These are phyloP conservation scores for Penaeus vannamei DNA, from an alignment of 1,140 invertebrate species.

Conservation along the genomic window DNA sequence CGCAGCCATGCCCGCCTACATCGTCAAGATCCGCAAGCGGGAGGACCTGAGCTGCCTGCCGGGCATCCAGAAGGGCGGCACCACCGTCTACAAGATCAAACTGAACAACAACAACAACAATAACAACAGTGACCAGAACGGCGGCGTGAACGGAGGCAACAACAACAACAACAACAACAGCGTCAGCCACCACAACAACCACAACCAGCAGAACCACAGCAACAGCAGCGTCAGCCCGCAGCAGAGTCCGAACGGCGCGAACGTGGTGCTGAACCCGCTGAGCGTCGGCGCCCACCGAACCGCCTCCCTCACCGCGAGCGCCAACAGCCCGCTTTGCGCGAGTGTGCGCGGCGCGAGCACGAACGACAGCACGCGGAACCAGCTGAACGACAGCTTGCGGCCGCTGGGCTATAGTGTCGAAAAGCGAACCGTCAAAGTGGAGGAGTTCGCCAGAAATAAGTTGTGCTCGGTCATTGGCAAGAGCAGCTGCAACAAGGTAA, in stretches of 20 bases:
- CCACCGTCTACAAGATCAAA: conserved; percentile 55
- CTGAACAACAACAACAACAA: conserved; percentile 55
- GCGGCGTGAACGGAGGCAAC: not conserved
- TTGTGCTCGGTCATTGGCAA: conserved; percentile 51
- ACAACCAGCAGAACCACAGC: not conserved
- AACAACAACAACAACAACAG: conserved; percentile 23
- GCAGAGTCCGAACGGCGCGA: no score
- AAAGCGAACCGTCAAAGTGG: conserved; percentile 20
- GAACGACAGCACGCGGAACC: not conserved
- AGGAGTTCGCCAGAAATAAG: conserved; percentile 12
- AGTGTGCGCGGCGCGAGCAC: not conserved
- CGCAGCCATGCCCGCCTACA: conserved; percentile 50
- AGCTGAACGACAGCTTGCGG: conserved; percentile 42
- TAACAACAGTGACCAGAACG: conserved; percentile 21
- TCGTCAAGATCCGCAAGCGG: conserved; percentile 52
- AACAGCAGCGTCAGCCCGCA: not conserved
- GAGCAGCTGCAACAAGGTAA: conserved; percentile 42
- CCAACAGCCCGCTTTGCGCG: not conserved
- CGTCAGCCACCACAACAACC: not conserved
- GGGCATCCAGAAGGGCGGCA: conserved; percentile 49
- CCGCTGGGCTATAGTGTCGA: conserved; percentile 34
- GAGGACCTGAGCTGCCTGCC: conserved; percentile 40
- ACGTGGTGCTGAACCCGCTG: no score
- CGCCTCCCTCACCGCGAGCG: not conserved
- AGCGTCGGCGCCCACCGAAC: no score